Evolutionary conservation across 2,888 invertebrate genomes (phyloP).

Genomic region (Clanis bilineata): DNA sequence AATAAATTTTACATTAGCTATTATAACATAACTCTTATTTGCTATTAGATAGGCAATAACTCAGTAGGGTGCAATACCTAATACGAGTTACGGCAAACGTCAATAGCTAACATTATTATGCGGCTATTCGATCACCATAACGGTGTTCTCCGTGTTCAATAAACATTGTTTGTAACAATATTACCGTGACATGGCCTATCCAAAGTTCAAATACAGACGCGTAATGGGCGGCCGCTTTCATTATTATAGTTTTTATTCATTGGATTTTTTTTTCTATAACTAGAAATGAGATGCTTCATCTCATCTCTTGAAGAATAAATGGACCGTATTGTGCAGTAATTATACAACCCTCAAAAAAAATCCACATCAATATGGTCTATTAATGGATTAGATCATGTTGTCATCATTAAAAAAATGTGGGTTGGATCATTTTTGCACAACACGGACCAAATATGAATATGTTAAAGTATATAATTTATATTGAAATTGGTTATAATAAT

Average conservation of each 20-base stretch:
- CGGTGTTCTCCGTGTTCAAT: conserved; percentile 39
- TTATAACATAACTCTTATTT: not conserved
- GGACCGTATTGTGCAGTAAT: no score
- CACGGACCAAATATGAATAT: no score
- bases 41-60: not conserved
- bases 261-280: not conserved
- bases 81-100: conserved; percentile 7
- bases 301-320: no score
- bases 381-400: no score
- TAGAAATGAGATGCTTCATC: no score
- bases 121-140: conserved; percentile 17
- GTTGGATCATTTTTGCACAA: no score
- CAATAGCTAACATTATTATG: conserved; percentile 9
- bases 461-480: no score
- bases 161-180: conserved; percentile 64
- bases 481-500: no score
- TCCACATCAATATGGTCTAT: no score
- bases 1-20: not conserved
- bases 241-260: not conserved
- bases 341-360: no score
- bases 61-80: not conserved
- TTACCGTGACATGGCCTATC: conserved; percentile 33
- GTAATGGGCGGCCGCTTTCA: conserved; percentile 17
- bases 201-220: conserved; percentile 10
- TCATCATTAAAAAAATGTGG: no score